Base-by-base conservation (phyloP, 2,113 vertebrate genomes). In the Lichenostomus cassidix region DNA sequence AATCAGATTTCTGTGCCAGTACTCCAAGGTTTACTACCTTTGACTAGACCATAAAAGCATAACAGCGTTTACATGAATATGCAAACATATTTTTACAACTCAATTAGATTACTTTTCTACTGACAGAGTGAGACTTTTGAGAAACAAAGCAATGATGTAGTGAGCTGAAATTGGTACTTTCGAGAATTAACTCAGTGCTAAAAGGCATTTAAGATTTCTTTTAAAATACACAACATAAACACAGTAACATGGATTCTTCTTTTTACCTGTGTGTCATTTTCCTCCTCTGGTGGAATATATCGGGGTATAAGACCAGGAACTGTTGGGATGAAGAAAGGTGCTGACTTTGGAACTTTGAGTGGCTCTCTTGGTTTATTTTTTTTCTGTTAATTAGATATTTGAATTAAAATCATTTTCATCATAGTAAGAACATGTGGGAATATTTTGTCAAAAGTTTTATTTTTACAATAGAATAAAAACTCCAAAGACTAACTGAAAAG, bases 261-360 rank as follows among this genome's bases (percentile, higher is more conserved):
- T 89, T 87, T 97, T 96, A 99, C 99, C 98, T 98, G 98, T 27
- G 75, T 82, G 35, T 95, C 86, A 29, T 56, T 94, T 70, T 78
- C 96, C 71, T 96, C 95, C 18, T 96, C 97, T 65, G 98, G 97
- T 19, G 85, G 42, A 63, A 95, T 56, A 7, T 99, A 99, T 56
- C 78, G 98, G 28, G 99, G 99, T 12, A 98, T 97, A 59, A 99
- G 98, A 58, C 99, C 99, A 64, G 99, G 98, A 97, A 99, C 53
- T 3, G 99, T 99, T 46, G 99, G 99, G 89, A 99, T 98, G 95
- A 99, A 99, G 97, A 99, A 99, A 11, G 99, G 99, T 9, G 98
- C 99, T 4, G 98, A 97, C 81, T 98, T 98, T 1, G 99, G 98
- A 89, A 98, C 97, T 94, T 98, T 98, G 8, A 99, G 99, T 47